Evolutionary conservation across 2,113 vertebrate genomes (phyloP), one percentile per base, ranked within the genome.

Genomic region (Coryphaenoides rupestris): DNA sequence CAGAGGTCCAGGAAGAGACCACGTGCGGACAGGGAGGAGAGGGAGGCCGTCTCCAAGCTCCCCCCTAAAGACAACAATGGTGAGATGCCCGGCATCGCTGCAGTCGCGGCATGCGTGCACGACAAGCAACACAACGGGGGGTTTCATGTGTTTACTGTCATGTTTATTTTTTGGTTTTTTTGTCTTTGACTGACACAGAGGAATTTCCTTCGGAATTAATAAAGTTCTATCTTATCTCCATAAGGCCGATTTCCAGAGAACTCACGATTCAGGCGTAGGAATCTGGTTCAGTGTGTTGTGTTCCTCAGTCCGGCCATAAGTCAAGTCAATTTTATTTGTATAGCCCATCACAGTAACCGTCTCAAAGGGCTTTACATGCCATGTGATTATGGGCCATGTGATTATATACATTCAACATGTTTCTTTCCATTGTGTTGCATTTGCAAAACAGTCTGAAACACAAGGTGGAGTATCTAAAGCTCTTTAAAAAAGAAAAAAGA

Each of bases 1-100:
- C 74, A 63, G 6, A 75, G 69, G 76, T 69, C 78, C 57, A 87
- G 71, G 64, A 91, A 89, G 75, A 90, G 68, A 40, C 82, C 61
- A 28, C 77, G 69, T 40, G 22, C 62, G 21, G 79, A 73, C 28
- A 65, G 70, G 4, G 77, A 69, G 22, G 68, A 59, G 14, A 53
- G 68, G 33, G 69, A 75, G 4, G 68, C 62, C 21, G 45, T 77
- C 19, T 14, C 47, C 62, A 84, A 77, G 69, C 70, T 58, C 46
- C 71, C 71, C 57, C 79, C 69, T 50, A 84, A 76, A 75, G 55
- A 71, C 73, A 72, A n/a, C n/a, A n/a, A 71, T 81, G 87, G 88
- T 90, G 56, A 1, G 79, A 22, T 14, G 17, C 23, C 21, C 15
- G 54, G 14, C 19, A n/a, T n/a, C 4, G 10, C n/a, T 10, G 3